Conservation (phyloP, 2,113 vertebrate genomes). For the Salvelinus alpinus region DNA sequence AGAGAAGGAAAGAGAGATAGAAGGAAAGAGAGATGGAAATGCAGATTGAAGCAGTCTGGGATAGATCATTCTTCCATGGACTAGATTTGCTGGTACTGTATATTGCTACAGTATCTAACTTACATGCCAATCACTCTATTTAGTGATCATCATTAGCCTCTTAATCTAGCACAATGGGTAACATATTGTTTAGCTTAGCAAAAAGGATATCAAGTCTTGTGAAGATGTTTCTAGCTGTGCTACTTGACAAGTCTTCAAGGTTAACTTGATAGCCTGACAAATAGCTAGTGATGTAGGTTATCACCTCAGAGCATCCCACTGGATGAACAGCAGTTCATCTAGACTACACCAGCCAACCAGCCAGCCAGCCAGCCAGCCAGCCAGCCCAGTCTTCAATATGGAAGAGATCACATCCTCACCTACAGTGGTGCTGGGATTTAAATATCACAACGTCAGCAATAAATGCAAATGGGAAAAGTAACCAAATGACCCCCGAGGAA, state of each 20-base stretch:
- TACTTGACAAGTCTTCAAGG: slow-evolving; percentile 52
- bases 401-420: too few relatives aligned
- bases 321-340: slow-evolving; percentile 46
- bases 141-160: too few relatives aligned
- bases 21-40: neutral
- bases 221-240: slow-evolving; percentile 25
- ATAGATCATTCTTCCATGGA: neutral
- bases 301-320: slow-evolving; percentile 46
- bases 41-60: slow-evolving; percentile 11
- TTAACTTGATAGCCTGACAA: slow-evolving; percentile 62
- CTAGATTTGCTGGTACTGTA: neutral
- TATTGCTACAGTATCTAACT: neutral
- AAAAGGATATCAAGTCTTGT: slow-evolving; percentile 41
- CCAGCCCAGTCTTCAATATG: too few relatives aligned
- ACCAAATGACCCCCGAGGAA: slow-evolving; percentile 35
- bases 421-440: slow-evolving; percentile 30
- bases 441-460: slow-evolving; percentile 48
- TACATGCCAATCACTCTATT: neutral
- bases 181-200: too few relatives aligned
- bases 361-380: too few relatives aligned
- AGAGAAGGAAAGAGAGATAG: slow-evolving; percentile 2
- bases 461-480: slow-evolving; percentile 40
- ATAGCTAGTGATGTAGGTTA: slow-evolving; percentile 55
- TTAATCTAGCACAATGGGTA: too few relatives aligned
- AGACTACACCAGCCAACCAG: slow-evolving; percentile 26